Base-by-base conservation (phyloP, 2,888 invertebrate genomes). In the Chesias legatella region DNA sequence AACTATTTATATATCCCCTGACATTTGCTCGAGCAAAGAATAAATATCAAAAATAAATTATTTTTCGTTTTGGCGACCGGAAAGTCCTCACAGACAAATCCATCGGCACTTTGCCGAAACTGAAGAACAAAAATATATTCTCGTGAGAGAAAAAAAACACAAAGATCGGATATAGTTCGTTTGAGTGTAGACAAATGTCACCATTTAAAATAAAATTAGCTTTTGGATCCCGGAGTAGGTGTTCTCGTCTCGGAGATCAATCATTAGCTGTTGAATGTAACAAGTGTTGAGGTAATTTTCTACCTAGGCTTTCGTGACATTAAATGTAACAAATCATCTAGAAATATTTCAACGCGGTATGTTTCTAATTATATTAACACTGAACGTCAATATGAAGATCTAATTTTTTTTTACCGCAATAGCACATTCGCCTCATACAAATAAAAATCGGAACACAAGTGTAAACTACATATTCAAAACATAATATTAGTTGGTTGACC, bases 81-180 rank as follows among this genome's bases (percentile, higher is more conserved):
- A 67, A 69, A 67, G 72, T 68, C 63, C 55, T 68, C 70, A 66
- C 63, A 63, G 62, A 60, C 67, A 50, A 61, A 51, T 82, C 82
- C 42, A 71, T 82, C 80, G 60, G 43, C 82, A 72, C 65, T 46
- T 63, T 53, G 37, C 53, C 60, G 61, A 69, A 63, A 67, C 57
- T 53, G 50, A 60, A 57, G 57, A 56, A 68, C 74, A 35, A 62
- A 79, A 82, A 81, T 80, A 79, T 63, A 63, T 54, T 52, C 48
- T 51, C 48, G 51, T 50, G 54, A 58, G 47, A 60, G 60, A 67
- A 68, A 66, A 67, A 65, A 70, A 63, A 66, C 39, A 62, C 73
- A 71, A 71, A 67, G 56, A 71, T 73, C 72, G 67, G 72, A 77
- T 70, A 78, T 73, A 70, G 67, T 70, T 62, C 51, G 60, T 63